phyloP scores from a whole-genome alignment of 1,140 invertebrate species.

The Dufourea novaeangliae region DNA sequence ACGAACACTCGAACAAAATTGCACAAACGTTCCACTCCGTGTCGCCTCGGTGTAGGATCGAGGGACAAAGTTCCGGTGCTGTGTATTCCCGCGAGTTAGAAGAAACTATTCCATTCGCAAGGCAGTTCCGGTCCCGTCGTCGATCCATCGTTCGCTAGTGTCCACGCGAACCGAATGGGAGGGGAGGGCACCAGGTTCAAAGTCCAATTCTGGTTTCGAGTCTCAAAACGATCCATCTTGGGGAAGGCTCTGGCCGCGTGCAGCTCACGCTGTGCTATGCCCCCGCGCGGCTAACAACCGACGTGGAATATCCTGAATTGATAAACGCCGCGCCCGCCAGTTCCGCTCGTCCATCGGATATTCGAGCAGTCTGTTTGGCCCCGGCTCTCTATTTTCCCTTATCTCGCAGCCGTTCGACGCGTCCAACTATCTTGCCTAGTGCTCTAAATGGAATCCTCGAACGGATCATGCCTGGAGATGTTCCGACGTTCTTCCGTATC shows the following conservation, averaged over 20 bases:
- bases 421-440: slow-evolving; percentile 19
- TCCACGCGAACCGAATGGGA: no score
- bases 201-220: neutral
- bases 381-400: slow-evolving; percentile 23
- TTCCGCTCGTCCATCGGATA: slow-evolving; percentile 30
- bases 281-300: slow-evolving; percentile 18
- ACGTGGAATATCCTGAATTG: slow-evolving; percentile 16
- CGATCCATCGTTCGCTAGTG: no score
- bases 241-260: no score
- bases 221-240: slow-evolving; percentile 19
- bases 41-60: no score
- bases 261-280: neutral
- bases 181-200: neutral
- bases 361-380: neutral
- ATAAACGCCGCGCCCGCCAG: slow-evolving; percentile 20
- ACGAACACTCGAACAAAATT: no score
- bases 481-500: slow-evolving; percentile 31
- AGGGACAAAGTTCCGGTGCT: no score
- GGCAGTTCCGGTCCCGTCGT: no score
- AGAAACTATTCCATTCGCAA: slow-evolving; percentile 22
- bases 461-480: slow-evolving; percentile 21
- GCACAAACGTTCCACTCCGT: no score
- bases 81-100: neutral
- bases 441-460: slow-evolving; percentile 35
- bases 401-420: slow-evolving; percentile 32